Conservation (phyloP, 2,797 vertebrate species). For the Labeo calbasu region DNA sequence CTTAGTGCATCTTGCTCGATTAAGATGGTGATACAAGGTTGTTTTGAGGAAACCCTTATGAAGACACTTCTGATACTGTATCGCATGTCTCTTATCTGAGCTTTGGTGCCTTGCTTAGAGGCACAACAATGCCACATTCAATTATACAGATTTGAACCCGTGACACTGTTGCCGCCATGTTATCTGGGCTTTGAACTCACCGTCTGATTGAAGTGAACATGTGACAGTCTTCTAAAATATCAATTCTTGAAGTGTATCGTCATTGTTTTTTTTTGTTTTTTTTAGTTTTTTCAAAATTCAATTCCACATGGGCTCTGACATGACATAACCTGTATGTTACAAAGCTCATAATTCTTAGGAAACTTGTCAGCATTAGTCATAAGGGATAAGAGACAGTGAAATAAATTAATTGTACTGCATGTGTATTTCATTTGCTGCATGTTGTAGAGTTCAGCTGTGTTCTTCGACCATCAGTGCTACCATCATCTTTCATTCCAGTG, state of each 20-base stretch:
- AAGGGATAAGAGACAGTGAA: neutral
- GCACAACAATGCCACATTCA: constrained; percentile 44
- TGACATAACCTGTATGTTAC: constrained; percentile 16
- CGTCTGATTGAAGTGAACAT: constrained; percentile 11
- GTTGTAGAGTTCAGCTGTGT: neutral
- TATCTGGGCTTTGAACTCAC: constrained; percentile 31
- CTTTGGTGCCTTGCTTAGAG: constrained; percentile 52
- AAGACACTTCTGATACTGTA: constrained; percentile 50
- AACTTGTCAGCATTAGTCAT: constrained; percentile 4
- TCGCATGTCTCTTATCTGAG: constrained; percentile 52
- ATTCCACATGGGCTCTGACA: neutral
- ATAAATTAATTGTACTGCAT: neutral
- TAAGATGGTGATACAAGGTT: constrained; percentile 38
- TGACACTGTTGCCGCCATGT: constrained; percentile 21
- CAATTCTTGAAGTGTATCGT: neutral
- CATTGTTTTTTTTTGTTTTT: neutral
- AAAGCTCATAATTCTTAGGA: constrained; percentile 7
- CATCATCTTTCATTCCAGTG: constrained; percentile 1
- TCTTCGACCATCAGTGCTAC: neutral
- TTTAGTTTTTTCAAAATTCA: neutral
- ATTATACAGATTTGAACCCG: constrained; percentile 38
- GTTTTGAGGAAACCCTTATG: constrained; percentile 59
- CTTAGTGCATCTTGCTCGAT: constrained; percentile 36
- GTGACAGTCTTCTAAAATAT: neutral
- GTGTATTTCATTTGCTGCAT: neutral